Evolutionary conservation across 92 coral and sea anemone genomes (phyloP).

Genomic region (Umimayanthus chanpuru): DNA sequence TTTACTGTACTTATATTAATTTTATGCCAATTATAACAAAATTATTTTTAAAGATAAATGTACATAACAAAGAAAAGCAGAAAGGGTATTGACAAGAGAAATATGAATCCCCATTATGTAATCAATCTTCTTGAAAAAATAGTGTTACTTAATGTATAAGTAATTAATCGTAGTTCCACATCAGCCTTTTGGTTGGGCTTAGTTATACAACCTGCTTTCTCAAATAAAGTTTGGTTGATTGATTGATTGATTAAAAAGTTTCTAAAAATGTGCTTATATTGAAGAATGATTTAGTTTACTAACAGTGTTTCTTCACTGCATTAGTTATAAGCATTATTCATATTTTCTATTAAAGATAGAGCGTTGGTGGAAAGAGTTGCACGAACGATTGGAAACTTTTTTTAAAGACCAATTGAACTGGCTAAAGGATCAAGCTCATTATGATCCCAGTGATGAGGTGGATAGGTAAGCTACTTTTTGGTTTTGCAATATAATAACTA

Average conservation of each 20-base stretch:
- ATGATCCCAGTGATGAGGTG: slow-evolving; percentile 51
- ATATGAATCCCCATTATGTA: slow-evolving; percentile 19
- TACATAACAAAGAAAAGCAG: neutral
- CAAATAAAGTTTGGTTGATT: slow-evolving; percentile 10
- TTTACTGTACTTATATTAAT: too few relatives aligned
- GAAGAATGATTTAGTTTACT: neutral
- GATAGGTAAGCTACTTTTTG: slow-evolving; percentile 35
- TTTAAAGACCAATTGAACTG: slow-evolving; percentile 56
- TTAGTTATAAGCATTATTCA: neutral
- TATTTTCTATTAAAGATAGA: slow-evolving; percentile 42
- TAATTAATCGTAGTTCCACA: slow-evolving; percentile 16
- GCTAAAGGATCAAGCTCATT: slow-evolving; percentile 55
- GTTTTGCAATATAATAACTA: slow-evolving; percentile 8
- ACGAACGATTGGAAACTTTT: slow-evolving; percentile 47
- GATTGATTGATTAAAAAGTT: slow-evolving; percentile 5
- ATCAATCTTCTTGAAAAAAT: slow-evolving; percentile 5
- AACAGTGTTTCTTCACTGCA: slow-evolving; percentile 4
- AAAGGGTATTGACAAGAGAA: slow-evolving; percentile 16
- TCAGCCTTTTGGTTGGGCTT: slow-evolving; percentile 6
- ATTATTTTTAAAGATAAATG: neutral
- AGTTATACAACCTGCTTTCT: neutral
- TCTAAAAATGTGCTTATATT: slow-evolving; percentile 7
- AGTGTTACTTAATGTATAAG: slow-evolving; percentile 7
- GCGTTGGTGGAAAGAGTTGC: slow-evolving; percentile 55
- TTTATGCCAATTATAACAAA: too few relatives aligned